Evolutionary conservation across 1,140 invertebrate genomes (phyloP).

Genomic region (Cyclina sinensis): DNA sequence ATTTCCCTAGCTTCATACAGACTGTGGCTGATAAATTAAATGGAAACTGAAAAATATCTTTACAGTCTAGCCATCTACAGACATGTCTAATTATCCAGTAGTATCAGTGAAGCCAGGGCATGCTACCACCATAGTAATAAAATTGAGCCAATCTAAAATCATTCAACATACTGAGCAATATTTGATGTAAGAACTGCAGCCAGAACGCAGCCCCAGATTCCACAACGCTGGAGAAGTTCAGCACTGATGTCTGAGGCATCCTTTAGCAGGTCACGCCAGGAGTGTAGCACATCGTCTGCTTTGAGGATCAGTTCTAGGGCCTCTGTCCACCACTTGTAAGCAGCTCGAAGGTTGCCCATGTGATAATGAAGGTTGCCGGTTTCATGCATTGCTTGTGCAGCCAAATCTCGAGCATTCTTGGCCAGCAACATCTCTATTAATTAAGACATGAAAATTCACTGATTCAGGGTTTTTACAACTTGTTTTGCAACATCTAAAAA

Average conservation of each 20-base stretch:
- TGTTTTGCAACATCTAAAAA: too few relatives aligned
- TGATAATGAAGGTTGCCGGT: slow-evolving; percentile 86
- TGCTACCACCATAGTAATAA: too few relatives aligned
- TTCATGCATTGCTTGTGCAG: slow-evolving; percentile 86
- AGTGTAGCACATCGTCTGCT: slow-evolving; percentile 77
- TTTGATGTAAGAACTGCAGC: slow-evolving; percentile 85
- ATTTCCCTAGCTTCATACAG: too few relatives aligned
- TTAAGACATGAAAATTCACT: too few relatives aligned
- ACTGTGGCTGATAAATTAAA: too few relatives aligned
- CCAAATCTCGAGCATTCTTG: slow-evolving; percentile 82
- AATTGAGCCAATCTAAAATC: too few relatives aligned
- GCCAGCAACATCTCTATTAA: slow-evolving; percentile 83
- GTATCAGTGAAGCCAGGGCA: too few relatives aligned
- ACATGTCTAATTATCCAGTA: too few relatives aligned
- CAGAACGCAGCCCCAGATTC: slow-evolving; percentile 86
- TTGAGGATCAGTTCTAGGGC: slow-evolving; percentile 81
- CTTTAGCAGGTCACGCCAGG: slow-evolving; percentile 77
- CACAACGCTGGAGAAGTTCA: slow-evolving; percentile 83
- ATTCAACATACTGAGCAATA: slow-evolving; percentile 85
- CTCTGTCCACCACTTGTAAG: slow-evolving; percentile 84
- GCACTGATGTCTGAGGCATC: slow-evolving; percentile 76
- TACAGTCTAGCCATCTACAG: too few relatives aligned
- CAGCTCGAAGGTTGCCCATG: slow-evolving; percentile 80
- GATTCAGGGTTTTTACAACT: too few relatives aligned
- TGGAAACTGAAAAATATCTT: too few relatives aligned